Base-by-base conservation (phyloP, 2,113 vertebrate genomes). In the Dendropsophus ebraccatus region DNA sequence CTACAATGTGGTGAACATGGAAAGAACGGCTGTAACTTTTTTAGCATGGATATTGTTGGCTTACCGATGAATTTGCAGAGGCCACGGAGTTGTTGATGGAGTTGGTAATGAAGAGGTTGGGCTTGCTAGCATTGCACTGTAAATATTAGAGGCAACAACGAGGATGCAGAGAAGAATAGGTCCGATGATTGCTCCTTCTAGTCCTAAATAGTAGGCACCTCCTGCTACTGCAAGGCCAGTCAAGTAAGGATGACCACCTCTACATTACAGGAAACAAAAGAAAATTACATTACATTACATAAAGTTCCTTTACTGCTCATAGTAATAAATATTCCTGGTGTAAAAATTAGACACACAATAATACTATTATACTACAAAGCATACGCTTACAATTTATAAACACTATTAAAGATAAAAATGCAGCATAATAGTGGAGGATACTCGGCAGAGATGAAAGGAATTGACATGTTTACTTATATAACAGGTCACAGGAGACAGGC, bases 151-250 rank as follows among this genome's bases (percentile, higher is more conserved):
- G 30, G 98, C 98, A 78, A 99, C 98, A 85, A 99, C 97, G 73
- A 99, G 95, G 90, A 97, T 97, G 89, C 98, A 99, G 82, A 99
- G 97, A 10, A 99, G 95, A 88, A 99, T 99, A 81, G 98, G 98
- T 74, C 98, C 98, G 16, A 99, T 98, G 90, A 99, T 99, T 8
- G 98, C 98, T 47, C 98, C 98, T 91, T 99, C 98, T 65, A 99
- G 92, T 56, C 98, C 98, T 73, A 99, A 91, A 89, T 99, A 99
- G 91, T 99, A 99, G 0, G 97, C 97, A 47, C 98, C 98, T 0
- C 98, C 98, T 73, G 98, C 98, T 84, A 99, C 98, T 0, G 98
- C 98, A 80, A 99, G 91, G 45, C 98, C 98, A 0, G 98, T 99
- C 89, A 99, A 91, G 89, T 99, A 99, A 1, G 98, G 98, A 88